These are phyloP conservation scores for Lagria hirta DNA, from an alignment of 2,888 invertebrate species.

Conservation along the genomic window DNA sequence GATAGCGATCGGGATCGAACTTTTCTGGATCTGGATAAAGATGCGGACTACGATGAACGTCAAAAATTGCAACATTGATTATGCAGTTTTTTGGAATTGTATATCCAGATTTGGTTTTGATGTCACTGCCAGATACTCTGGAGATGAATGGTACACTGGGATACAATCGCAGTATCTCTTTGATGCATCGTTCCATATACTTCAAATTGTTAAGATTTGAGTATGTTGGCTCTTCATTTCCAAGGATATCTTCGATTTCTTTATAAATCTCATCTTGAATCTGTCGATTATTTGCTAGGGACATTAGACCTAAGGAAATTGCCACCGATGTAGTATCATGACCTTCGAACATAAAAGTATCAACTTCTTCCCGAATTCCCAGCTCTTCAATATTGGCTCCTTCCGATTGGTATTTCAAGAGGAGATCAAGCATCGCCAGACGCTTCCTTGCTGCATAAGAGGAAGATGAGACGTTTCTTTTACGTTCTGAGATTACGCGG, in stretches of 20 bases:
- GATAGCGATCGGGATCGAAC: conserved; percentile 51
- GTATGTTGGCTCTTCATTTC: conserved; percentile 13
- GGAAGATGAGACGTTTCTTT: conserved; percentile 1
- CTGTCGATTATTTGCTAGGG: conserved; percentile 48
- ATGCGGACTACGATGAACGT: conserved; percentile 54
- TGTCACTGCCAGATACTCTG: conserved; percentile 9
- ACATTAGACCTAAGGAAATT: conserved; percentile 34
- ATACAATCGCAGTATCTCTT: conserved; percentile 33
- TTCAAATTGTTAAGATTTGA: conserved; percentile 17
- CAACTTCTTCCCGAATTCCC: conserved; percentile 63
- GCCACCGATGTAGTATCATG: conserved; percentile 63
- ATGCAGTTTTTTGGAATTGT: conserved; percentile 26
- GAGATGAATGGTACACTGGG: conserved; percentile 32
- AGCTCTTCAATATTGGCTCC: conserved; percentile 55
- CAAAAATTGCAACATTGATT: conserved; percentile 39
- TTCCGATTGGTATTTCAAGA: conserved; percentile 56
- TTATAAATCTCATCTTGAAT: conserved; percentile 46
- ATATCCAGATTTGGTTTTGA: conserved; percentile 14
- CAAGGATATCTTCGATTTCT: conserved; percentile 13
- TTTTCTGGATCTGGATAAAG: conserved; percentile 53
- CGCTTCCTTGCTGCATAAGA: conserved; percentile 48
- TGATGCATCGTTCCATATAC: conserved; percentile 30
- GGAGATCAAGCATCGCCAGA: conserved; percentile 60
- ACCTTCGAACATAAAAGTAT: conserved; percentile 53
- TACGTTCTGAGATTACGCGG: conserved; percentile 28